Evolutionary conservation across 2,797 vertebrate genomes (phyloP).

Genomic region (Cyprinodon diabolis): DNA sequence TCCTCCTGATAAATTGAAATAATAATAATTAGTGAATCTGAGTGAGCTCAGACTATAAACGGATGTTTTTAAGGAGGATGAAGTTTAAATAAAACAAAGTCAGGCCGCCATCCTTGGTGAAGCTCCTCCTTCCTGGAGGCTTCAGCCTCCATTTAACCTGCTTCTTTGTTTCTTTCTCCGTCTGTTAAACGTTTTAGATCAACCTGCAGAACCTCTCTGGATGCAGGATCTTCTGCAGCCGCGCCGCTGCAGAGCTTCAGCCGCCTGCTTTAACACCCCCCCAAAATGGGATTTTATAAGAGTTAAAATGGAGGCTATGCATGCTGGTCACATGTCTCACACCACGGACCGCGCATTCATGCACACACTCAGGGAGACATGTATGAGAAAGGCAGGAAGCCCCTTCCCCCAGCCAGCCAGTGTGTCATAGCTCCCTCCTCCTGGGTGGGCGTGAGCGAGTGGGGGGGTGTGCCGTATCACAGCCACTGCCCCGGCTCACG

Average conservation of each 20-base stretch:
- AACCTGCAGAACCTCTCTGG: not conserved
- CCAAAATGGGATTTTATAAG: slow-evolving; percentile 48
- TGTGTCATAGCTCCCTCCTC: slow-evolving; percentile 19
- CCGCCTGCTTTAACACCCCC: not conserved
- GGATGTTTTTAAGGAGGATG: too few species aligned
- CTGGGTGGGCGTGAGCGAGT: slow-evolving; percentile 58
- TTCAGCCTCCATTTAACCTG: too few species aligned
- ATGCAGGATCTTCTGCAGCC: not conserved
- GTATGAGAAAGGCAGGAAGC: slow-evolving; percentile 20
- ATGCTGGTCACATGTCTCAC: slow-evolving; percentile 78
- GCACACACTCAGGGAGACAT: slow-evolving; percentile 22
- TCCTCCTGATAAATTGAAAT: too few species aligned
- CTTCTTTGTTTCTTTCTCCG: too few species aligned
- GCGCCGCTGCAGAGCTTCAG: not conserved
- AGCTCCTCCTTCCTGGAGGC: too few species aligned
- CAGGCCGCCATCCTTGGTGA: too few species aligned
- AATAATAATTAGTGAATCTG: too few species aligned
- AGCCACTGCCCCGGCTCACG: slow-evolving; percentile 61
- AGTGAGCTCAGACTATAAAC: too few species aligned
- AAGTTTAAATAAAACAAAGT: too few species aligned
- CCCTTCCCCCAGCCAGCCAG: slow-evolving; percentile 45
- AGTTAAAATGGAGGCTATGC: slow-evolving; percentile 81
- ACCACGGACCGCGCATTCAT: slow-evolving; percentile 54
- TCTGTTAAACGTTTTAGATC: not conserved
- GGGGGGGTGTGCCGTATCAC: slow-evolving; percentile 71